Base-by-base conservation (phyloP, 2,797 vertebrate species). In the Chelmon rostratus region DNA sequence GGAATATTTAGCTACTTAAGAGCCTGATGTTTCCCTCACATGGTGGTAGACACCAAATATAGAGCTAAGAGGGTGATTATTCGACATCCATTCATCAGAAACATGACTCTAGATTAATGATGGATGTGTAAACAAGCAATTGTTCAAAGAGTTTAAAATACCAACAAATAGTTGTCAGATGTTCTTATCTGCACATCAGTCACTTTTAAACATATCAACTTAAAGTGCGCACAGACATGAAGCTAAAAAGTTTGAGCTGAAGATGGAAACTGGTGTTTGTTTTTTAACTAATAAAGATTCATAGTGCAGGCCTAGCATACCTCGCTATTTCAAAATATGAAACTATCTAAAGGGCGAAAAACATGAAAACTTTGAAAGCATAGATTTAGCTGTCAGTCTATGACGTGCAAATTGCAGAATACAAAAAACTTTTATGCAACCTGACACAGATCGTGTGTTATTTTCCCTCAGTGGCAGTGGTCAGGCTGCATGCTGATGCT, bases 401-500 rank as follows among this genome's bases (percentile, higher is more conserved):
- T 25, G 25, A 25, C 31, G 4, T n/a, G 54, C 35, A 6, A 8
- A 21, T 42, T 16, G 1, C 0, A 1, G 13, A 19, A 23, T 28
- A 25, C 21, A 49, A 21, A 11, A 73, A 66, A 3, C 1, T 40
- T 81, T 66, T 38, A 40, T 70, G 12, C 16, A 78, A 6, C 31
- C 31, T 52, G 61, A 37, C 40, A 76, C 35, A 58, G 37, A 21
- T 56, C 65, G 21, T 67, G 37, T 49, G 12, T 25, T n/a, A 50
- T 47, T 50, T 35, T 73, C 46, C 2, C 0, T 18, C 13, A 31
- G 10, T 49, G 23, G 28, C 52, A 53, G 35, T 28, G 35, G 40
- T 42, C 46, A 64, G 52, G 44, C 58, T 49, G 44, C 62, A 53
- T 52, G 71, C 74, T 71, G 74, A 68, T 52, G 40, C 35, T 64